Evolutionary conservation across 2,888 invertebrate species (phyloP).

Genomic region (Hypselothyrea guttata): DNA sequence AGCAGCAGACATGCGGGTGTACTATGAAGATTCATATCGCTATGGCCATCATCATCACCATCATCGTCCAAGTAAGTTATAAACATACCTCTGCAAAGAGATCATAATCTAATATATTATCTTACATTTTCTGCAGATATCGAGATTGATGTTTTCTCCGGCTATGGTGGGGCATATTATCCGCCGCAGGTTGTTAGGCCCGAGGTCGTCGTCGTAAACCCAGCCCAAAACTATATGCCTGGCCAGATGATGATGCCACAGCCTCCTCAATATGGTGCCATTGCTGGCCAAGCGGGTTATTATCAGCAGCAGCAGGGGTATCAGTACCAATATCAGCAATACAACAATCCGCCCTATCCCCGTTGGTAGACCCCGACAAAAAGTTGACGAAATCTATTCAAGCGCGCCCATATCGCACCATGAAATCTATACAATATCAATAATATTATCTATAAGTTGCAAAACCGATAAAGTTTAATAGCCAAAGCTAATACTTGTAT

Average conservation of each 20-base stretch:
- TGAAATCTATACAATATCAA: slow-evolving; percentile 11
- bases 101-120: neutral
- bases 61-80: slow-evolving; percentile 65
- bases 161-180: slow-evolving; percentile 69
- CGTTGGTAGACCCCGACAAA: slow-evolving; percentile 50
- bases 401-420: neutral
- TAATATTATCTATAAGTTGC: slow-evolving; percentile 32
- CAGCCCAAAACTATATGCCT: slow-evolving; percentile 49
- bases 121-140: slow-evolving; percentile 38
- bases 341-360: slow-evolving; percentile 54
- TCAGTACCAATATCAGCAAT: slow-evolving; percentile 53
- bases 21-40: slow-evolving; percentile 70
- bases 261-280: slow-evolving; percentile 42
- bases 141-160: slow-evolving; percentile 74
- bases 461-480: neutral
- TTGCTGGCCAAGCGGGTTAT: slow-evolving; percentile 44
- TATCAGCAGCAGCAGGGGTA: slow-evolving; percentile 64
- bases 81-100: neutral
- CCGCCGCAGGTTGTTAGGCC: slow-evolving; percentile 59
- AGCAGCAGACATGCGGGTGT: slow-evolving; percentile 49
- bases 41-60: slow-evolving; percentile 68
- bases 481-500: neutral
- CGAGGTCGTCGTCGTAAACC: slow-evolving; percentile 64
- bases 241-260: slow-evolving; percentile 54
- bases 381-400: slow-evolving; percentile 6